These are phyloP conservation scores for Drosophila lacicola DNA, from an alignment of 2,888 invertebrate genomes.

Conservation along the genomic window DNA sequence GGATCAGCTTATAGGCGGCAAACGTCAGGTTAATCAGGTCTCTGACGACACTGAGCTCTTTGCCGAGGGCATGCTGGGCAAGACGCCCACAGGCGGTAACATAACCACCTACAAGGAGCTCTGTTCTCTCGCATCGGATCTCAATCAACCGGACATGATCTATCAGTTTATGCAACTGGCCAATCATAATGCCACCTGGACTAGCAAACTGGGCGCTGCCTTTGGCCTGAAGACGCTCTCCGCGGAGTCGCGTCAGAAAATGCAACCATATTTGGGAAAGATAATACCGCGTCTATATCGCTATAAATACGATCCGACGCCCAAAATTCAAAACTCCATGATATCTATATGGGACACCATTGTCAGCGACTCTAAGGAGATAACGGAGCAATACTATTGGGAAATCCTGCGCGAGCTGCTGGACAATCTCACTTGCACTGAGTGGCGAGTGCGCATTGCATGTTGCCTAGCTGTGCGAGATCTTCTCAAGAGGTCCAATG, in stretches of 20 bases:
- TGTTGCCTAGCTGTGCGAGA: conserved; percentile 95
- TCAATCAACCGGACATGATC: conserved; percentile 97
- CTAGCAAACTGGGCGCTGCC: conserved; percentile 95
- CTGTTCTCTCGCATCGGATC: conserved; percentile 95
- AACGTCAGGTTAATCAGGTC: conserved; percentile 90
- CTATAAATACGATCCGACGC: conserved; percentile 95
- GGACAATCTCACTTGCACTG: conserved; percentile 91
- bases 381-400: conserved; percentile 87
- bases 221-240: conserved; percentile 96
- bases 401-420: conserved; percentile 90
- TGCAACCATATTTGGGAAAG: conserved; percentile 92
- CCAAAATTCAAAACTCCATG: conserved; percentile 96
- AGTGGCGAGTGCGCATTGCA: conserved; percentile 96
- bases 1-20: conserved; percentile 93
- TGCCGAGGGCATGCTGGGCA: conserved; percentile 94
- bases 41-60: conserved; percentile 93
- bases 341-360: conserved; percentile 96
- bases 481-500: conserved; percentile 89
- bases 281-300: conserved; percentile 95
- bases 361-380: conserved; percentile 93
- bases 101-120: conserved; percentile 97
- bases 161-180: conserved; percentile 98
- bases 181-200: conserved; percentile 97
- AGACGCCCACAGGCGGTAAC: conserved; percentile 94
- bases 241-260: conserved; percentile 92